Conservation (phyloP, 1,140 invertebrate genomes). For the Lamellibrachia luymesi region DNA sequence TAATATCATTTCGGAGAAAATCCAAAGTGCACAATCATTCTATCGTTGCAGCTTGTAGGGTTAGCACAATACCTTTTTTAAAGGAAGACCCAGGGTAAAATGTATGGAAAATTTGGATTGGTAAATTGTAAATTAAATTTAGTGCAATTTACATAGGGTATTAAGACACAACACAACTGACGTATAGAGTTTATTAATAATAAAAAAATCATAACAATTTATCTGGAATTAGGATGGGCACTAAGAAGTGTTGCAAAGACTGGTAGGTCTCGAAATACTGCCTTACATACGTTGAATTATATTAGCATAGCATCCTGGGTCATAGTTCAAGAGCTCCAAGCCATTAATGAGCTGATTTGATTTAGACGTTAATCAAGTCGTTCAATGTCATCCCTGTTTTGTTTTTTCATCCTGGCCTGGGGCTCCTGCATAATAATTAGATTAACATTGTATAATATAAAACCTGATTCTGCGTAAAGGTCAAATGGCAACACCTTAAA, state of each 20-base stretch:
- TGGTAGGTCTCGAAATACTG: not conserved
- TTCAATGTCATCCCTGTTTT: not conserved
- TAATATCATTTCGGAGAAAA: slow-evolving; percentile 1
- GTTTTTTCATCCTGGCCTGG: not conserved
- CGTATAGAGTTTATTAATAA: too few relatives aligned
- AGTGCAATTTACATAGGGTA: too few relatives aligned
- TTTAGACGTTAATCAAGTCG: too few relatives aligned
- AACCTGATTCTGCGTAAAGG: not conserved
- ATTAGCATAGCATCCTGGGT: not conserved
- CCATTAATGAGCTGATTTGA: not conserved
- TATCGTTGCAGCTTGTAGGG: not conserved
- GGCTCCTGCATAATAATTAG: not conserved
- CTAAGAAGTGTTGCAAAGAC: not conserved
- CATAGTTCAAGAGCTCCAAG: not conserved
- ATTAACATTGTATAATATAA: not conserved
- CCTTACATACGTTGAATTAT: not conserved
- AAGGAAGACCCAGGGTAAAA: not conserved
- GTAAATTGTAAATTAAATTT: not conserved
- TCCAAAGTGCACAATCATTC: not conserved
- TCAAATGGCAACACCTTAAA: too few relatives aligned
- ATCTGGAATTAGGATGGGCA: not conserved
- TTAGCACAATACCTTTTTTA: not conserved
- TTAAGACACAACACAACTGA: too few relatives aligned
- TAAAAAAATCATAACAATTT: too few relatives aligned
- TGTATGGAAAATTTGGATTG: not conserved